A percentile compares a stretch with the other conserved stretches of the same genome.
Conservation (phyloP, 2,888 invertebrate species). For the Pilophorus perplexus region DNA sequence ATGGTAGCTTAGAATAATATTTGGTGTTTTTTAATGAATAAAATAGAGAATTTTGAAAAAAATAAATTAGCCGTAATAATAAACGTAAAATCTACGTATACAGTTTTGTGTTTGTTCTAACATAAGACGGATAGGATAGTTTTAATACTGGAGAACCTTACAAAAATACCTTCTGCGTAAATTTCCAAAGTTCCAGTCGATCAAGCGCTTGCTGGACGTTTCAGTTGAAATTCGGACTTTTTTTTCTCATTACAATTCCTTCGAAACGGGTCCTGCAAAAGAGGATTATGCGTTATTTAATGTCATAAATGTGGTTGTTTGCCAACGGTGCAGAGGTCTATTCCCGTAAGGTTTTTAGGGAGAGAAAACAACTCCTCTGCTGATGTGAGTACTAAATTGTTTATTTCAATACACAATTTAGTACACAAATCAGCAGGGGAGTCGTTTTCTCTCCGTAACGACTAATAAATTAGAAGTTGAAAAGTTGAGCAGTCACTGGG, state of each 20-base stretch:
- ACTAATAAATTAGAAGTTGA: too few relatives aligned
- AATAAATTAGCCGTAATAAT: slow-evolving; percentile 5
- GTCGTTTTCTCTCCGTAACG: too few relatives aligned
- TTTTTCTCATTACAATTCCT: too few relatives aligned
- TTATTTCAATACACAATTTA: too few relatives aligned
- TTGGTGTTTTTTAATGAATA: slow-evolving; percentile 12
- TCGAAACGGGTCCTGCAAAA: slow-evolving; percentile 13
- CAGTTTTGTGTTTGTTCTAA: background rate
- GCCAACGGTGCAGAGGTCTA: too few relatives aligned
- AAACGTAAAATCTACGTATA: too few relatives aligned
- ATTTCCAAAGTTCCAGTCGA: background rate
- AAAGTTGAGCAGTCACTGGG: too few relatives aligned
- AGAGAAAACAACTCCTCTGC: too few relatives aligned
- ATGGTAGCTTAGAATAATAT: slow-evolving; percentile 14
- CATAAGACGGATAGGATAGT: background rate
- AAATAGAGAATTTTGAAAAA: slow-evolving; percentile 15
- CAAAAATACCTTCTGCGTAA: slow-evolving; percentile 9
- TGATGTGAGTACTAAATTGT: too few relatives aligned
- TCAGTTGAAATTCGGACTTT: background rate
- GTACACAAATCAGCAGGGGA: too few relatives aligned
- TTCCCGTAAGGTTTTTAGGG: too few relatives aligned
- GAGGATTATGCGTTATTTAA: background rate
- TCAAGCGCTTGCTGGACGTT: background rate
- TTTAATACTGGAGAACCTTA: slow-evolving; percentile 9
- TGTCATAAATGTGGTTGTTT: too few relatives aligned